phyloP scores from a whole-genome alignment of 2,797 vertebrate species.

The Erpetoichthys calabaricus region DNA sequence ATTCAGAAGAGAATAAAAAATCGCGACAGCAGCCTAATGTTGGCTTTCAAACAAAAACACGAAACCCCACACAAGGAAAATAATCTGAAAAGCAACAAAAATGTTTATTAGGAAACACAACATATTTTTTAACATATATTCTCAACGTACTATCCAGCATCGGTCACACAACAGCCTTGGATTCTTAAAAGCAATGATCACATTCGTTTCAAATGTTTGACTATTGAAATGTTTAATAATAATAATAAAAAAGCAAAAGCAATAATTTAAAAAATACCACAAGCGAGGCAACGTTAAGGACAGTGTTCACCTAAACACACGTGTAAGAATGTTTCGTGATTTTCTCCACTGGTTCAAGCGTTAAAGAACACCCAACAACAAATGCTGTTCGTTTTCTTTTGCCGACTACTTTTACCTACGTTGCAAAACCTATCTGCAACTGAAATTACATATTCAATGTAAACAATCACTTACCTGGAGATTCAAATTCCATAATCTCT shows the following conservation, averaged over 20 bases:
- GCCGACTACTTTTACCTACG: constrained; percentile 24
- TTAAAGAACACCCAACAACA: neutral
- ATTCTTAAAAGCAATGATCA: neutral
- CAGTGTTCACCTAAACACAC: neutral
- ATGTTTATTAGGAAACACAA: too few relatives aligned
- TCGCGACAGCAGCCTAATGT: too few relatives aligned
- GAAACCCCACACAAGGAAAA: too few relatives aligned
- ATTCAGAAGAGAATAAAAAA: too few relatives aligned
- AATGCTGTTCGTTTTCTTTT: constrained; percentile 16
- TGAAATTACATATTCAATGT: constrained; percentile 11
- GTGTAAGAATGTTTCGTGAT: too few relatives aligned
- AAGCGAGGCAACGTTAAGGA: neutral
- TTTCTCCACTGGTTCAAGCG: too few relatives aligned
- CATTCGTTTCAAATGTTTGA: neutral
- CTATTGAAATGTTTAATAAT: neutral
- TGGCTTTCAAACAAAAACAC: too few relatives aligned
- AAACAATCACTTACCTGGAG: constrained; percentile 22
- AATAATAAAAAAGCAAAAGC: neutral
- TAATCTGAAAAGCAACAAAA: too few relatives aligned
- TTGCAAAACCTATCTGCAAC: constrained; percentile 18
- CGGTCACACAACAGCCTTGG: too few relatives aligned
- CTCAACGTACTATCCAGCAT: too few relatives aligned
- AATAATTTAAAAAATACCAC: neutral
- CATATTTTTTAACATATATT: too few relatives aligned
- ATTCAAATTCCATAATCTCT: constrained; percentile 20